Conservation (phyloP, 2,113 vertebrate genomes). For the Pomatostomus ruficeps region DNA sequence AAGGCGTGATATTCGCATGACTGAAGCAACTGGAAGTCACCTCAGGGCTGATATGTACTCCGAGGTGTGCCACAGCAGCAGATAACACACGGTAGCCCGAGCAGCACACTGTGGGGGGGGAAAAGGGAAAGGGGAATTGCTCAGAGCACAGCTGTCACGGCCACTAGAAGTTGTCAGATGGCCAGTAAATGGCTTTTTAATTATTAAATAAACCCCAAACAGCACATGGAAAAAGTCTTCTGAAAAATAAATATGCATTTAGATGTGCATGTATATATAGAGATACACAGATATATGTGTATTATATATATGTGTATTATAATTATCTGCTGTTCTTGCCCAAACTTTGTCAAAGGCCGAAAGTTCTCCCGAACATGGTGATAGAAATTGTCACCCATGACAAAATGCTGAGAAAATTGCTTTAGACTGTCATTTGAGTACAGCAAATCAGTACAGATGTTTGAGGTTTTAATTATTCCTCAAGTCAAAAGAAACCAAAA, state of each 20-base stretch:
- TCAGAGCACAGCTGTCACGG: accelerated
- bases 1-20: background rate
- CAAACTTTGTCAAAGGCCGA: background rate
- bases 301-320: background rate
- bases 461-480: background rate
- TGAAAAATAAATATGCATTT: background rate
- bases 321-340: background rate
- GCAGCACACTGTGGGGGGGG: accelerated
- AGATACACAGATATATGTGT: background rate
- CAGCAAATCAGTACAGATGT: background rate
- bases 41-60: background rate
- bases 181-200: background rate
- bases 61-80: background rate
- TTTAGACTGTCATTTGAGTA: background rate
- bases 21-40: background rate
- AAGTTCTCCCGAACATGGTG: background rate
- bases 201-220: background rate
- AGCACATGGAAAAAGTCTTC: background rate
- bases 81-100: accelerated
- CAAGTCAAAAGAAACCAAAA: background rate
- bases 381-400: background rate
- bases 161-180: background rate
- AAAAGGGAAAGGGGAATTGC: background rate
- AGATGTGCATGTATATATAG: background rate
- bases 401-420: background rate